phyloP scores from a whole-genome alignment of 1,140 invertebrate genomes.

The Magallana ariakensis region DNA sequence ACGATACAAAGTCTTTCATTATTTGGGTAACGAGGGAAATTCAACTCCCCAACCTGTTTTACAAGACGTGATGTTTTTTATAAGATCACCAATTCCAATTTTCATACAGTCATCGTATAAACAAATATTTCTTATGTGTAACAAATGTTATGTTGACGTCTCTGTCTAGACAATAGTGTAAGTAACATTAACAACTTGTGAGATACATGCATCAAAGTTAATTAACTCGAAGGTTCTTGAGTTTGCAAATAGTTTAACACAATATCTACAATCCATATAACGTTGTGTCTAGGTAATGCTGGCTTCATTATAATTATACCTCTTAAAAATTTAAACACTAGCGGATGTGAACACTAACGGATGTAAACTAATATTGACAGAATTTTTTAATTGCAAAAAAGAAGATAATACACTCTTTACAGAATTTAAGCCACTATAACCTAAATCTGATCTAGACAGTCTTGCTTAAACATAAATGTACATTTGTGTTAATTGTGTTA shows the following conservation, averaged over 20 bases:
- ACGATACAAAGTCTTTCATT: background rate
- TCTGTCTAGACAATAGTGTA: constrained; percentile 17
- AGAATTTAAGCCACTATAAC: constrained; percentile 45
- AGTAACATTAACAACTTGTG: constrained; percentile 24
- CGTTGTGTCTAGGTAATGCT: constrained; percentile 39
- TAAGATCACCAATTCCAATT: background rate
- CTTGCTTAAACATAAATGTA: constrained; percentile 6
- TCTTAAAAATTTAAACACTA: constrained; percentile 39
- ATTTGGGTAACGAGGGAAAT: background rate
- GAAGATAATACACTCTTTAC: constrained; percentile 41
- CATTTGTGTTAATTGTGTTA: constrained; percentile 38
- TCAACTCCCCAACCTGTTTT: background rate
- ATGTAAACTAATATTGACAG: background rate
- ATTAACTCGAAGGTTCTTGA: background rate
- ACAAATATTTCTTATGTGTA: constrained; percentile 9
- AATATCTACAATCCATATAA: constrained; percentile 30
- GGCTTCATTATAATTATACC: constrained; percentile 37
- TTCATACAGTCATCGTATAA: too few relatives aligned
- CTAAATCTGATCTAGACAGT: constrained; percentile 24
- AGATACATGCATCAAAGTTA: constrained; percentile 16
- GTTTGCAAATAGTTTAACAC: constrained; percentile 30
- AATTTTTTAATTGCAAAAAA: background rate
- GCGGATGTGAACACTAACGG: too few relatives aligned
- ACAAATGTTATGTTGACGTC: background rate
- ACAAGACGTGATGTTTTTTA: background rate